phyloP scores from a whole-genome alignment of 2,797 vertebrate genomes.

The Gymnoscopelus braueri region DNA sequence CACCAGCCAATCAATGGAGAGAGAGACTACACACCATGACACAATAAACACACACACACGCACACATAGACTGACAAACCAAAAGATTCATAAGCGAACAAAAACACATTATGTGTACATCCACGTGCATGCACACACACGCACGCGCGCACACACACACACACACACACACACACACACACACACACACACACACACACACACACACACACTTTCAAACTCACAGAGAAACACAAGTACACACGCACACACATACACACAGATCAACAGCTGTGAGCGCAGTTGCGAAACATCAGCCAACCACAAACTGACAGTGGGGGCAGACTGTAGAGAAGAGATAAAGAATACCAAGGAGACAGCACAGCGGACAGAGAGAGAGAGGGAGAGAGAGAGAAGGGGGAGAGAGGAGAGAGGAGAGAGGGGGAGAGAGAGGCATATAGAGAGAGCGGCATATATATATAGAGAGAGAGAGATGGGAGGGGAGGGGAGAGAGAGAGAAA shows the following conservation, averaged over 20 bases:
- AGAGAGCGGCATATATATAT: not conserved
- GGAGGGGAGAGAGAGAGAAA: not conserved
- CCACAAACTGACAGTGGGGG: constrained; percentile 70
- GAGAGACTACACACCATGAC: constrained; percentile 38
- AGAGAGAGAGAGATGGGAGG: not conserved
- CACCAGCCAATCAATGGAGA: constrained; percentile 60
- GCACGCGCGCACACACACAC: not conserved
- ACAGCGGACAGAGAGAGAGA: constrained; percentile 31
- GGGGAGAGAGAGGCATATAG: constrained; percentile 5
- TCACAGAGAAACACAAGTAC: not conserved
- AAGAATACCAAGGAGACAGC: constrained; percentile 61
- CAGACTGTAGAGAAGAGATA: constrained; percentile 68
- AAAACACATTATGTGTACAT: not conserved
- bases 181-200: not conserved
- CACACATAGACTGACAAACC: not conserved
- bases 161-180: not conserved
- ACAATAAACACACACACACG: constrained; percentile 30
- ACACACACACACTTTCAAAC: constrained; percentile 8
- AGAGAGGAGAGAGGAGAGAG: not conserved
- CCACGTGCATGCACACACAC: not conserved
- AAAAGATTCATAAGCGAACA: not conserved
- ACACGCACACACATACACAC: constrained; percentile 21
- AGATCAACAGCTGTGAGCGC: constrained; percentile 64
- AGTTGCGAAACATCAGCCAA: constrained; percentile 70
- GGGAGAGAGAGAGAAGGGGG: constrained; percentile 36